phyloP scores from a whole-genome alignment of 2,113 vertebrate species.

The Cnemophilus loriae region DNA sequence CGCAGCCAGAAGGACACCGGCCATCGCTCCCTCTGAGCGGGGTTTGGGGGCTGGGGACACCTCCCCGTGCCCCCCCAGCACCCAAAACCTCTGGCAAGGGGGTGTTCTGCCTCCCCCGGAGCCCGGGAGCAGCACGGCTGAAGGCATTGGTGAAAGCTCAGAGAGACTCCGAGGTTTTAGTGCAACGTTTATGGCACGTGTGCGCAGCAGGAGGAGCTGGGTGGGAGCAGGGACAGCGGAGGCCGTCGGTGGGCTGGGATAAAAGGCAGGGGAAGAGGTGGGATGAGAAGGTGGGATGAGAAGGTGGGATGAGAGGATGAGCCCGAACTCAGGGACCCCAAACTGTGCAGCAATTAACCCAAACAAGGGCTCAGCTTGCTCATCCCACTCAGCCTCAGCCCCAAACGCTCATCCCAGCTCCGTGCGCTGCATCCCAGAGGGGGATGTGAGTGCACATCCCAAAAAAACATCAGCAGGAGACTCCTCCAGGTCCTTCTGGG shows the following conservation, averaged over 20 bases:
- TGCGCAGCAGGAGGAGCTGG: not conserved
- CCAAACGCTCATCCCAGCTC: not conserved
- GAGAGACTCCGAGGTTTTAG: not conserved
- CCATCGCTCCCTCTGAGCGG: fast-evolving
- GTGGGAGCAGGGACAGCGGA: no score
- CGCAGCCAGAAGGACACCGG: fast-evolving
- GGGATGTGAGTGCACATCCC: fast-evolving
- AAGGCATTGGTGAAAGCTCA: conserved; percentile 31
- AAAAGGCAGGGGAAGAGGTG: not conserved
- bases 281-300: not conserved
- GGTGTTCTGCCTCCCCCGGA: not conserved
- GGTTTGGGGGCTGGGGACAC: not conserved
- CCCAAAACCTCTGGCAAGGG: fast-evolving
- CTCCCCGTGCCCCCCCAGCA: fast-evolving
- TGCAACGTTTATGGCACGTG: not conserved
- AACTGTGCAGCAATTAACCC: not conserved
- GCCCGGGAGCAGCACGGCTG: fast-evolving
- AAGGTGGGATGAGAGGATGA: not conserved
- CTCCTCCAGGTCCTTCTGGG: fast-evolving
- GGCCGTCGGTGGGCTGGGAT: not conserved
- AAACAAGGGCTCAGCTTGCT: not conserved
- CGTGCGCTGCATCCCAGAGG: fast-evolving
- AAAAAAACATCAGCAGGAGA: not conserved
- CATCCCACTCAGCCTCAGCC: not conserved
- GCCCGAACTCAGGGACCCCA: not conserved